Evolutionary conservation across 1,140 invertebrate genomes (phyloP), one percentile per base, ranked within the genome.

Genomic region (Tribolium madens): DNA sequence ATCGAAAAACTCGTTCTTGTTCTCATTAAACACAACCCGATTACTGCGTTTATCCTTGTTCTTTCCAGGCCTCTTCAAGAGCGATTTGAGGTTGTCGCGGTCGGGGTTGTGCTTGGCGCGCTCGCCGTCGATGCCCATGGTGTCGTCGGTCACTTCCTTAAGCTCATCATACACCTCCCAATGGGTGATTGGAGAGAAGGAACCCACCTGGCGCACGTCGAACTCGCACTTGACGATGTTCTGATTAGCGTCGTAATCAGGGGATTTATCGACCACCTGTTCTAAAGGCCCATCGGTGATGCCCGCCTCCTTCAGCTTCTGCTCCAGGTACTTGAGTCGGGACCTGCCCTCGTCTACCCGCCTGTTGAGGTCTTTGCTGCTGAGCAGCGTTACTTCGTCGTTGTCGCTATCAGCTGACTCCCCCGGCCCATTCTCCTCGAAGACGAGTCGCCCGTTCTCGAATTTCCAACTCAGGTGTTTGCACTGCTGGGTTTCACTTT

Each of bases 11-110:
- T 94, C 93, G 86, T 96, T 96, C 14, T 92, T 89, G 77, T 92
- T 93, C 86, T 96, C 94, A 84, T 95, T 93, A 80, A 96, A 95
- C 7, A 94, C 91, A 0, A 96, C 94, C n/a, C 94, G 90, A 53
- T 84, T 84, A 36, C 79, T 80, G 64, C 79, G 79, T 70, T 83
- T 82, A 31, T 78, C 76, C 85, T 47, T 86, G 81, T 76, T 87
- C 85, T 73, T 82, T 52, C 87, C 87, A 12, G 88, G 87, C 78
- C 89, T 87, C 83, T 91, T 91, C 47, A 91, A 83, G 73, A 90
- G 83, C 3, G 90, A 91, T 81, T 90, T 91, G 15, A 90, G 85
- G 79, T 85, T 79, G 82, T 87, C 82, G 83, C 83, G 18, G 80
- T 85, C 83, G 10, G 83, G 83, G 72, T 86, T 84, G 73, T 85